Evolutionary conservation across 2,888 invertebrate species (phyloP), one percentile per base, ranked within the genome.

Genomic region (Tetragnatha montana): DNA sequence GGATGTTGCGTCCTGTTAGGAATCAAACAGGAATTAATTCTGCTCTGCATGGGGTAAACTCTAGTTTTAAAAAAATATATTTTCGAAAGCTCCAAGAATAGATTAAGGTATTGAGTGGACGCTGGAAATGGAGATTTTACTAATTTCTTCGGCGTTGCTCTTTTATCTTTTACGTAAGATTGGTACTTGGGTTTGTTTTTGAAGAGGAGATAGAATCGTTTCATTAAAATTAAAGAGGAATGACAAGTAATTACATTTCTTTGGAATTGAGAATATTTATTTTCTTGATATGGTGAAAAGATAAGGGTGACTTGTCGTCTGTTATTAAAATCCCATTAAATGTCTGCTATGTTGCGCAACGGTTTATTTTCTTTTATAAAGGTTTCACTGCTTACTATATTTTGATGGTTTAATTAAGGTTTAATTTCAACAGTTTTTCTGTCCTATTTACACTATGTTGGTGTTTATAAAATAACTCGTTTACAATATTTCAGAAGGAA

Each of bases 1-100:
- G 10, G 17, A 49, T 51, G 50, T 73, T 51, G 82, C 73, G 22
- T 73, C 51, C 74, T 71, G 50, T 51, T 51, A 51, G 69, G 70
- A 87, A 81, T 74, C 74, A 87, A 87, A 75, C 3, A 47, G 21
- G 81, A 81, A 81, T 87, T 87, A 87, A 87, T 87, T 87, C 80
- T 51, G 35, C 60, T 81, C 69, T 49, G 75, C 68, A 75, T 14
- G 68, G 47, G 51, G 49, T 47, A 49, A 85, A 71, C 78, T 85
- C 50, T 85, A 85, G 69, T 51, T 60, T 75, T 7, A 73, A 49
- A 17, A 8, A 76, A 10, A 14, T 22, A 22, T 35, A 74, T 21
- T 81, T 60, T 35, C 8, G 60, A 82, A 50, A n/a, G 60, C 51
- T 51, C 8, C 35, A 73, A 60, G 17, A 60, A 60, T 60, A 60